Percentiles rank a stretch among this genome's conserved stretches.
Conservation (phyloP, 2,113 vertebrate genomes). For the Chloropsis hardwickii region DNA sequence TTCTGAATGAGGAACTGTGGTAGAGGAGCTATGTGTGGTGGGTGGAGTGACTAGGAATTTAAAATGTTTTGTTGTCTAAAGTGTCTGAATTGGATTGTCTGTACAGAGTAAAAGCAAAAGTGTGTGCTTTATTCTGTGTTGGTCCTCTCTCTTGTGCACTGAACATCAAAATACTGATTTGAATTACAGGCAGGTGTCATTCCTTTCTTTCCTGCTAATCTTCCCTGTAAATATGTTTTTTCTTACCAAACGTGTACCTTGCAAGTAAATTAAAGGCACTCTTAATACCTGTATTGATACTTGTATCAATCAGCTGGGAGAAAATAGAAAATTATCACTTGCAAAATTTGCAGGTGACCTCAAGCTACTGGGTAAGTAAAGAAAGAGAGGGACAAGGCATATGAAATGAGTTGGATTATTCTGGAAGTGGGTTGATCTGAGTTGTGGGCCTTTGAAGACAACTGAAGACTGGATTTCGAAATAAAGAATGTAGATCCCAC, state of each 20-base stretch:
- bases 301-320: not conserved
- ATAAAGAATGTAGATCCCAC: not conserved
- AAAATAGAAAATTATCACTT: not conserved
- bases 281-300: not conserved
- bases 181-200: not conserved
- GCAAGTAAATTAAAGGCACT: not conserved
- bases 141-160: not conserved
- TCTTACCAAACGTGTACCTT: not conserved
- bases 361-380: not conserved
- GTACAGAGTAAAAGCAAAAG: not conserved
- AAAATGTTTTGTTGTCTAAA: not conserved
- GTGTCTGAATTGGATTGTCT: not conserved
- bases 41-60: not conserved
- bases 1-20: not conserved
- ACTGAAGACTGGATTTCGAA: not conserved
- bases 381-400: not conserved
- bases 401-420: not conserved
- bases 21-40: rapidly evolving
- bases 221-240: not conserved
- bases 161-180: not conserved
- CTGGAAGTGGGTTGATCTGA: not conserved
- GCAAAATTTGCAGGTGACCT: not conserved
- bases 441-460: not conserved
- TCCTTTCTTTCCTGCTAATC: not conserved
- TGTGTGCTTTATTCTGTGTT: not conserved